Evolutionary conservation across 2,888 invertebrate species (phyloP), one percentile per base, ranked within the genome.

Genomic region (Phyllotreta striolata): DNA sequence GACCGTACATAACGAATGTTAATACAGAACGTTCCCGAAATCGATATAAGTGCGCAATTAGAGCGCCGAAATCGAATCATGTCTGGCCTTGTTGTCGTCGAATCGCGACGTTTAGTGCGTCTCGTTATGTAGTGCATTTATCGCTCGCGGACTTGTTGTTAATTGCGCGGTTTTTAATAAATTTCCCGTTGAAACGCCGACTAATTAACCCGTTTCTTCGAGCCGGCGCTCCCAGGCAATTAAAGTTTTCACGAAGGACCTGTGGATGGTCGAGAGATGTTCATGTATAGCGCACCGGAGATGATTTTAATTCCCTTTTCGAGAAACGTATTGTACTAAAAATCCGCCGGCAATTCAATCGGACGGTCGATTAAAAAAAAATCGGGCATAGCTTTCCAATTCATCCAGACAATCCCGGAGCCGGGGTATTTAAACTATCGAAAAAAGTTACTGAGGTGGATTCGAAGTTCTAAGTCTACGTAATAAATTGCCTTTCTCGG

Each of bases 201-300:
- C 4, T 4, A 24, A 24, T 24, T 24, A 24, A 24, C 24, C 24
- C 24, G 24, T 4, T 24, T 24, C 24, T 24, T 24, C 24, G 24
- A 24, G 43, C 13, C 13, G 12, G 55, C 12, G 35, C 58, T 58
- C 49, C 8, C 10, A 58, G 40, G 58, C 58, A 58, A 58, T 58
- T 58, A 58, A 58, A 58, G 58, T 58, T 58, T 58, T 58, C 49
- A 49, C 49, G 14, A 34, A 58, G 39, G 49, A 58, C 58, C 49
- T 58, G 58, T 58, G 49, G 58, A 40, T 58, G 40, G 49, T 12
- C 9, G 40, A 40, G 46, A 49, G 46, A 49, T 39, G 49, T 49
- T 58, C 58, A 52, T 44, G 44, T 60, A 63, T 55, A 24, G 34
- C n/a, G n/a, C n/a, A n/a, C n/a, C n/a, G 41, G 13, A 38, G n/a